These are phyloP conservation scores for Drosophila putrida DNA, from an alignment of 2,888 invertebrate genomes.

Conservation along the genomic window DNA sequence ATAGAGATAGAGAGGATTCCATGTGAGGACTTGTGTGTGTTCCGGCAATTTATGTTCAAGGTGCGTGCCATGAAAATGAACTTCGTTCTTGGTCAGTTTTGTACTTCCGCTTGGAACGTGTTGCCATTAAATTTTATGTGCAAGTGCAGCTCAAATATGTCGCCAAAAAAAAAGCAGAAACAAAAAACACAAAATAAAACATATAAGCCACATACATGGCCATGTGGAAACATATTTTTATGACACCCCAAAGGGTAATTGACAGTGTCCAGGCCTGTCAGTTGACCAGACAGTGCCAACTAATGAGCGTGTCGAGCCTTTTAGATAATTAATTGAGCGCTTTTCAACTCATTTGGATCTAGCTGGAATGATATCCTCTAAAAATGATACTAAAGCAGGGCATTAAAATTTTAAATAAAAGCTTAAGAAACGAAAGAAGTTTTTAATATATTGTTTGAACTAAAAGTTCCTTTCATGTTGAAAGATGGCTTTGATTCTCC, in stretches of 20 bases:
- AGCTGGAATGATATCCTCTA: slow-evolving; percentile 18
- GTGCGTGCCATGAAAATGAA: slow-evolving; percentile 75
- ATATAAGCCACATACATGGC: slow-evolving; percentile 42
- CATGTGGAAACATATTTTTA: slow-evolving; percentile 75
- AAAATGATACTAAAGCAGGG: slow-evolving; percentile 2
- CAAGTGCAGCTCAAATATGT: slow-evolving; percentile 66
- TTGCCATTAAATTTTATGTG: slow-evolving; percentile 80
- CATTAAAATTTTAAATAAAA: slow-evolving; percentile 5
- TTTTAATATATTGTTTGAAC: not conserved
- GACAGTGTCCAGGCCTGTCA: slow-evolving; percentile 44
- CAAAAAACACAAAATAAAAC: slow-evolving; percentile 16
- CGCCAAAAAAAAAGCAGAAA: slow-evolving; percentile 28
- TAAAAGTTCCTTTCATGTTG: not conserved
- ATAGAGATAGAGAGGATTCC: not conserved
- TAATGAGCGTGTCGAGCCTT: slow-evolving; percentile 73
- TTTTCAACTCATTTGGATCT: slow-evolving; percentile 55
- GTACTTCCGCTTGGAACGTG: slow-evolving; percentile 58
- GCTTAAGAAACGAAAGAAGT: not conserved
- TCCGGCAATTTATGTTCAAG: slow-evolving; percentile 73
- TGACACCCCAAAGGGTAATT: slow-evolving; percentile 75
- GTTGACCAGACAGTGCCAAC: slow-evolving; percentile 46
- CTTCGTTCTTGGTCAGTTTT: slow-evolving; percentile 47
- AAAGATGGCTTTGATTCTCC: too few relatives aligned
- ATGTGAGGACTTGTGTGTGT: slow-evolving; percentile 42
- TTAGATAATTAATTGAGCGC: slow-evolving; percentile 75